A percentile compares a stretch with the other conserved stretches of the same genome.
phyloP scores from a whole-genome alignment of 23 tunicate species.

The Phallusia fumigata region DNA sequence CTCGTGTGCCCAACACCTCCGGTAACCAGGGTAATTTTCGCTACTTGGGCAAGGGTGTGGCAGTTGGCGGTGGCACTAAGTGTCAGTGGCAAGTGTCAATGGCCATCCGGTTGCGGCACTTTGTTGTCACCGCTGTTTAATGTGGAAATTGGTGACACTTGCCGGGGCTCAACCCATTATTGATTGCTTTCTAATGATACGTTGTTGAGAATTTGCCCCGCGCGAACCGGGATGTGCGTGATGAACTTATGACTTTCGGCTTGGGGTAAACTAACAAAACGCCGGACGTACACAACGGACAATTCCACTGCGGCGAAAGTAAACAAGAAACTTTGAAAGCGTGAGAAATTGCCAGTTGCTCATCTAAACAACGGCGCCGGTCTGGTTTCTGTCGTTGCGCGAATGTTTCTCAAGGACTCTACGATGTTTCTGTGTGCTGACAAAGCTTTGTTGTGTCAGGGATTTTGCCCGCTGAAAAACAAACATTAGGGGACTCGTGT shows the following conservation, averaged over 20 bases:
- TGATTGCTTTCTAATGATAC: not conserved
- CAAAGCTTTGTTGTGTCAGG: too few species aligned
- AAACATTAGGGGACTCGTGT: too few species aligned
- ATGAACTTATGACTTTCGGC: not conserved
- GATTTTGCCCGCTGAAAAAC: too few species aligned
- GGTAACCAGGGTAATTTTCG: not conserved
- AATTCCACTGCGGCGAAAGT: not conserved
- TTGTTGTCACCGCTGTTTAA: not conserved
- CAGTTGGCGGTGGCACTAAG: not conserved
- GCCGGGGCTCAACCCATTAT: not conserved
- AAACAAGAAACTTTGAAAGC: too few species aligned
- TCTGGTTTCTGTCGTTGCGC: too few species aligned
- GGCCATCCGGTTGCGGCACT: not conserved
- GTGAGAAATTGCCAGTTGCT: too few species aligned
- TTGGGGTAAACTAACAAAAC: not conserved
- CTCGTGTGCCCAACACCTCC: not conserved
- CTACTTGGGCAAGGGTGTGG: not conserved
- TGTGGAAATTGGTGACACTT: not conserved
- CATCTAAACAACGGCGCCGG: too few species aligned
- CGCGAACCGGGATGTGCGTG: not conserved
- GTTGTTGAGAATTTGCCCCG: not conserved
- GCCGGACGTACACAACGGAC: not conserved
- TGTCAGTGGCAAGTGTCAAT: conserved; percentile 1
- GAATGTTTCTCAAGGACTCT: too few species aligned
- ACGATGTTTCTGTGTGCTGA: too few species aligned